phyloP scores from a whole-genome alignment of 2,797 vertebrate genomes.

The Pampus argenteus region DNA sequence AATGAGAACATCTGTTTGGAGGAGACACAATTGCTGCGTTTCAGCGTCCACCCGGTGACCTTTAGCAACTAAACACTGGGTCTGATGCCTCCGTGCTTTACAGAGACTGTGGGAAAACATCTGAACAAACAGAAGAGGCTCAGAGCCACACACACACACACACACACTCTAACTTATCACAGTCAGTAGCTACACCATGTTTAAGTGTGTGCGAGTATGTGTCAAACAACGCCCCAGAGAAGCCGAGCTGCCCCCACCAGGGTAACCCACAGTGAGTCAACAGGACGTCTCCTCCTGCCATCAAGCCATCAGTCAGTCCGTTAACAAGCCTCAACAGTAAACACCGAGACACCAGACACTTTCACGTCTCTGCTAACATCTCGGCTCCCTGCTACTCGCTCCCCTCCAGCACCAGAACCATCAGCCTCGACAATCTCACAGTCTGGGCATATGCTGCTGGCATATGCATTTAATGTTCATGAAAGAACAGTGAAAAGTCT shows the following conservation, averaged over 20 bases:
- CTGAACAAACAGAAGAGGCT: slow-evolving; percentile 74
- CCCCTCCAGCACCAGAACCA: not conserved
- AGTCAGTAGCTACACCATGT: not conserved
- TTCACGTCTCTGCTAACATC: slow-evolving; percentile 51
- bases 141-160: slow-evolving; percentile 37
- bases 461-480: not conserved
- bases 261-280: slow-evolving; percentile 60
- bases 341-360: slow-evolving; percentile 54
- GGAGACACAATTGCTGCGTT: not conserved
- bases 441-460: not conserved
- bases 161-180: slow-evolving; percentile 11
- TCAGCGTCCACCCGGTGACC: slow-evolving; percentile 36
- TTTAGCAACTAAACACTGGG: slow-evolving; percentile 39
- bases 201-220: slow-evolving; percentile 8
- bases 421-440: slow-evolving; percentile 4
- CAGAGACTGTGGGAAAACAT: slow-evolving; percentile 78
- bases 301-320: slow-evolving; percentile 54
- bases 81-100: slow-evolving; percentile 41
- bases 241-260: slow-evolving; percentile 12
- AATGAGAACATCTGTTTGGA: not conserved
- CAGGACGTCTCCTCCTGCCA: slow-evolving; percentile 49
- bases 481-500: too few species aligned
- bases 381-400: slow-evolving; percentile 23
- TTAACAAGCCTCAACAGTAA: slow-evolving; percentile 52
- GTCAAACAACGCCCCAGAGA: slow-evolving; percentile 37